Conservation (phyloP, 2,797 vertebrate species). For the Pteropus rufus region DNA sequence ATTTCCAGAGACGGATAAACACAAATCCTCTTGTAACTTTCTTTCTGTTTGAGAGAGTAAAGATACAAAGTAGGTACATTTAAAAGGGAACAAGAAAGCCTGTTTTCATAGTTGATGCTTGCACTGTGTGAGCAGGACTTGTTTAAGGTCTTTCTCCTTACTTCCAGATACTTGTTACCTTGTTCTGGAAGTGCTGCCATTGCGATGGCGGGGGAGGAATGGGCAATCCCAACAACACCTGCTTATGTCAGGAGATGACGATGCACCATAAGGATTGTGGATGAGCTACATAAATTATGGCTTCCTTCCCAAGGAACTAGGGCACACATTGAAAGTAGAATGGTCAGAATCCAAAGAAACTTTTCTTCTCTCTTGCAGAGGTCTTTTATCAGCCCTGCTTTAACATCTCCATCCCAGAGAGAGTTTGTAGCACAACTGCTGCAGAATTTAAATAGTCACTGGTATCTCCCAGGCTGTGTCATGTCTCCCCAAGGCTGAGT, state of each 20-base stretch:
- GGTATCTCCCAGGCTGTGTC: not conserved
- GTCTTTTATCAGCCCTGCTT: not conserved
- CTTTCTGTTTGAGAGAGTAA: constrained; percentile 15
- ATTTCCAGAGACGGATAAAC: constrained; percentile 21
- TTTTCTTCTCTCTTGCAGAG: not conserved
- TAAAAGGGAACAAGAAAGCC: not conserved
- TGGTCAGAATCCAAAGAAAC: not conserved
- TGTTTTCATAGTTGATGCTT: not conserved
- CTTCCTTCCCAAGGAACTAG: not conserved
- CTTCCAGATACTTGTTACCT: not conserved
- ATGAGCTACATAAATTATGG: not conserved
- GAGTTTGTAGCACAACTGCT: not conserved
- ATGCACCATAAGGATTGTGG: not conserved
- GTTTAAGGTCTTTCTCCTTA: too few relatives aligned
- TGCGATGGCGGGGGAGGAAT: not conserved
- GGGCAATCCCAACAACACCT: not conserved
- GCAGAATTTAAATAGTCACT: not conserved
- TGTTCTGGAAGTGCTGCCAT: not conserved
- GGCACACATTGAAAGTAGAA: not conserved
- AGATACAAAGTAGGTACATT: constrained; percentile 24
- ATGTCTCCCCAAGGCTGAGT: not conserved
- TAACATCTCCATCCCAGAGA: not conserved
- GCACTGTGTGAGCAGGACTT: not conserved
- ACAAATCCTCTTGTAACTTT: constrained; percentile 45
- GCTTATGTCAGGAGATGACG: not conserved